Conservation (phyloP, 2,797 vertebrate species). For the Natrix natrix region DNA sequence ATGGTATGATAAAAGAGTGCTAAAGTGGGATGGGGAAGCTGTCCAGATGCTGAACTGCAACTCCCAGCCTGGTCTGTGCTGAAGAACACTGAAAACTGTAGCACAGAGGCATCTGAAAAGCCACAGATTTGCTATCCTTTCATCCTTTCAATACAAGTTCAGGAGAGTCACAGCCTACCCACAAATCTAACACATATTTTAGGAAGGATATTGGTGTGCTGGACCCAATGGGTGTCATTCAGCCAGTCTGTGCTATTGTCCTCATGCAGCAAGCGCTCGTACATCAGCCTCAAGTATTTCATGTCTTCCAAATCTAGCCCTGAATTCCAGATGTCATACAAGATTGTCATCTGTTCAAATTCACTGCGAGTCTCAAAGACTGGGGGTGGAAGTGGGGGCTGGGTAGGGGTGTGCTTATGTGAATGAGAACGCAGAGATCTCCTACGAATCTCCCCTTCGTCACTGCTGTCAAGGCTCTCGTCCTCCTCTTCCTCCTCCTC, state of each 20-base stretch:
- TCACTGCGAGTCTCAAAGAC: slow-evolving; percentile 80
- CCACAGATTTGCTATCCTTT: neutral
- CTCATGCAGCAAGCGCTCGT: slow-evolving; percentile 86
- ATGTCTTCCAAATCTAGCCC: slow-evolving; percentile 88
- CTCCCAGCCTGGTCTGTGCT: neutral
- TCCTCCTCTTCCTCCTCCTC: slow-evolving; percentile 74
- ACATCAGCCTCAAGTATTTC: slow-evolving; percentile 80
- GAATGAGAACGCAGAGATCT: slow-evolving; percentile 63
- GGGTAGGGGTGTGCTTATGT: slow-evolving; percentile 22
- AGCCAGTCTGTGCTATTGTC: slow-evolving; percentile 89
- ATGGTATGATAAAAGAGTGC: neutral
- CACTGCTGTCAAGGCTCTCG: slow-evolving; percentile 70
- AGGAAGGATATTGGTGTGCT: slow-evolving; percentile 89
- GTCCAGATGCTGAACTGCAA: neutral
- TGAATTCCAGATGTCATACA: slow-evolving; percentile 93
- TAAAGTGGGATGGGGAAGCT: neutral
- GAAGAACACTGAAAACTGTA: neutral
- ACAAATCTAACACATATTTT: neutral
- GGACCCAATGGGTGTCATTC: slow-evolving; percentile 94
- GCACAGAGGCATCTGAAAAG: neutral
- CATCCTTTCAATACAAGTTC: neutral
- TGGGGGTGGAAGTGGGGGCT: slow-evolving; percentile 44
- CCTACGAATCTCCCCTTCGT: slow-evolving; percentile 47
- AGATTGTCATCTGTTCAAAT: slow-evolving; percentile 93
- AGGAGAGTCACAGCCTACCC: neutral